These are phyloP conservation scores for Isichthys henryi DNA, from an alignment of 2,113 vertebrate species.

Conservation along the genomic window DNA sequence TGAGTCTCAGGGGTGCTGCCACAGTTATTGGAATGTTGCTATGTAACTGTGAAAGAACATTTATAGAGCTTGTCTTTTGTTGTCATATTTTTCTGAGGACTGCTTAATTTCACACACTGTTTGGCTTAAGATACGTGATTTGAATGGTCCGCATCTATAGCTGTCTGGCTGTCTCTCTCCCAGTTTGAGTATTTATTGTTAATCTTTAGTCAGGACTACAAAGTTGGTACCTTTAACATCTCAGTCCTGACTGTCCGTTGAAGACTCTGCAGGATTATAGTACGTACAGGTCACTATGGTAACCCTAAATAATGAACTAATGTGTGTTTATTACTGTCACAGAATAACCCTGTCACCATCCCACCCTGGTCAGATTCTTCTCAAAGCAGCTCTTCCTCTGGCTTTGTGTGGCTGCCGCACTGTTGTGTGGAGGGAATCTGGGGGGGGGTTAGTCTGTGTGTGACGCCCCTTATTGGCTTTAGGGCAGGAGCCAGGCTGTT, in stretches of 20 bases:
- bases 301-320: neutral
- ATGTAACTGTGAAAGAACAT: neutral
- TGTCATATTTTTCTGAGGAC: neutral
- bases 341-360: neutral
- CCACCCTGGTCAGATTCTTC: neutral
- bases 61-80: neutral
- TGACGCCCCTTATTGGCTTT: neutral
- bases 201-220: neutral
- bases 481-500: neutral
- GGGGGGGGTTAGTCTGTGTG: neutral
- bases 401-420: too few relatives aligned
- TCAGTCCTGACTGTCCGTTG: neutral
- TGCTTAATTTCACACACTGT: neutral
- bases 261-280: neutral
- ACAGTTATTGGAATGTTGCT: neutral
- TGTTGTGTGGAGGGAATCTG: neutral
- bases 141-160: neutral
- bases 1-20: neutral
- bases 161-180: neutral
- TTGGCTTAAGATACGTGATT: neutral
- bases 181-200: neutral
- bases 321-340: too few relatives aligned
- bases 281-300: neutral
- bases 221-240: neutral
- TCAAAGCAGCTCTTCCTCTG: neutral